A percentile compares a stretch with the other conserved stretches of the same genome.
phyloP scores from a whole-genome alignment of 37 sponge, comb jelly and placozoan genomes.

The Mnemiopsis leidyi region DNA sequence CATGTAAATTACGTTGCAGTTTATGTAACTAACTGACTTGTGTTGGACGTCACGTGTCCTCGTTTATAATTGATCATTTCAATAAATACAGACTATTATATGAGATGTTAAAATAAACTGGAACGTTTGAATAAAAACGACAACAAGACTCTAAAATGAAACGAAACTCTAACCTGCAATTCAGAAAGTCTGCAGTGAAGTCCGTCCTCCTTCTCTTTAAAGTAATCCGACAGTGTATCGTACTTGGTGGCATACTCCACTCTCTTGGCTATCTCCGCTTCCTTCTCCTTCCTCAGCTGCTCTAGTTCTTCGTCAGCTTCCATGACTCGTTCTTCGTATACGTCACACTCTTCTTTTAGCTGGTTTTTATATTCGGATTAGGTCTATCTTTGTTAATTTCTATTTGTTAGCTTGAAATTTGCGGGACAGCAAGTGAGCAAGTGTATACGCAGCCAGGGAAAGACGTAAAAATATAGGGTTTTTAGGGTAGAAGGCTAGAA shows the following conservation, averaged over 20 bases:
- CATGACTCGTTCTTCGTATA: not conserved
- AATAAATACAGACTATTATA: no score
- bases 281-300: not conserved
- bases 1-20: not conserved
- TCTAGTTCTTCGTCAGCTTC: constrained; percentile 33
- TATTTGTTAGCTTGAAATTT: not conserved
- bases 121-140: not conserved
- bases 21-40: no score
- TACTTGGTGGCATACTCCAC: not conserved
- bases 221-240: not conserved
- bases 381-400: no score
- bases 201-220: constrained; percentile 50
- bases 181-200: constrained; percentile 55
- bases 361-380: not conserved
- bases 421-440: not conserved
- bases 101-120: no score
- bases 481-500: no score
- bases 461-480: no score
- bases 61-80: no score
- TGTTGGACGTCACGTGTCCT: no score
- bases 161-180: constrained; percentile 25
- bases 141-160: no score
- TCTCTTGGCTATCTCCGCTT: not conserved
- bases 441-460: not conserved
- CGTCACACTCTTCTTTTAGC: not conserved